Conservation (phyloP, 2,797 vertebrate genomes). For the Pagetopsis macropterus region DNA sequence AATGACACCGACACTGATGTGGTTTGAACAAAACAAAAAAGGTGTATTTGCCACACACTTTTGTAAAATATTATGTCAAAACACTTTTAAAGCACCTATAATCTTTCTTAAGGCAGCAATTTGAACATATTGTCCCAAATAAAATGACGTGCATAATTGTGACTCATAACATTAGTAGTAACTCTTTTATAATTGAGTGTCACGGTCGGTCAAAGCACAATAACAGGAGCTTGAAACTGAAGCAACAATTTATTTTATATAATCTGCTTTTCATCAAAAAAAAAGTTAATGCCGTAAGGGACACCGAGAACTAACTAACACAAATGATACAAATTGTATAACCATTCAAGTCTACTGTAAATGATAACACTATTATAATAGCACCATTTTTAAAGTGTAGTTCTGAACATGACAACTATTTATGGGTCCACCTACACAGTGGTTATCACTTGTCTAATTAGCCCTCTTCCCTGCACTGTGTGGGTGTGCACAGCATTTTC, state of each 20-base stretch:
- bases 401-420: not conserved
- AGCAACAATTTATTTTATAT: too few species aligned
- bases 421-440: not conserved
- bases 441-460: slow-evolving; percentile 11
- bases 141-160: not conserved
- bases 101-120: not conserved
- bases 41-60: not conserved
- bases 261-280: not conserved
- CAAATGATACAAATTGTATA: not conserved
- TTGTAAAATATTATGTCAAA: not conserved
- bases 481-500: not conserved
- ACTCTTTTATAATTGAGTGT: not conserved
- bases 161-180: not conserved
- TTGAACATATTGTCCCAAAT: not conserved
- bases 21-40: not conserved
- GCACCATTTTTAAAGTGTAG: not conserved
- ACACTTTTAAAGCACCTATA: not conserved
- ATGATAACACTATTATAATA: not conserved
- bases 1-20: slow-evolving; percentile 13
- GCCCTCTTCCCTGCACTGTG: not conserved
- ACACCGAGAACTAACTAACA: not conserved
- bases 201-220: not conserved
- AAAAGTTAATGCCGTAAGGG: not conserved
- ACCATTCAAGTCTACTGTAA: not conserved
- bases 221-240: not conserved